phyloP scores from a whole-genome alignment of 1,140 invertebrate species.

The Mactra quadrangularis region DNA sequence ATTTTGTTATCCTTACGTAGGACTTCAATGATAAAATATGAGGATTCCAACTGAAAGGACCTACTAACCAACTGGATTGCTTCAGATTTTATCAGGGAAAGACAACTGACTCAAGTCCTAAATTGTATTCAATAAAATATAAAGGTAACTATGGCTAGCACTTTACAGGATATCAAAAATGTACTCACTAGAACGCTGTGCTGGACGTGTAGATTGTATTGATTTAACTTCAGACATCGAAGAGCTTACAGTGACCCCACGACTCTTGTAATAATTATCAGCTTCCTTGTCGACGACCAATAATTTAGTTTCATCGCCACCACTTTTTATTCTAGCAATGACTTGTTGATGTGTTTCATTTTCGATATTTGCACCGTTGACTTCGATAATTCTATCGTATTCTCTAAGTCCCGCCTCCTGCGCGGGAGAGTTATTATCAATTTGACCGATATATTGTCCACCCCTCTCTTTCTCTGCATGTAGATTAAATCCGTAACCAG shows the following conservation, averaged over 20 bases:
- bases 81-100: too few species aligned
- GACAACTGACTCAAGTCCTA: too few species aligned
- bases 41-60: too few species aligned
- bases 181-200: slow-evolving; percentile 1
- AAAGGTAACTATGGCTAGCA: too few species aligned
- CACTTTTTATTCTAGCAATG: slow-evolving; percentile 87
- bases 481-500: slow-evolving; percentile 99
- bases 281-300: slow-evolving; percentile 94
- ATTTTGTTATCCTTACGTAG: too few species aligned
- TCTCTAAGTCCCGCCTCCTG: slow-evolving; percentile 94
- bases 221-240: slow-evolving; percentile 85
- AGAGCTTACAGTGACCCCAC: slow-evolving; percentile 87
- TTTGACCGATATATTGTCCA: slow-evolving; percentile 98
- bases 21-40: too few species aligned
- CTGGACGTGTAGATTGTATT: slow-evolving; percentile 12
- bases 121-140: too few species aligned
- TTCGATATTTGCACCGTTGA: slow-evolving; percentile 88
- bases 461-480: slow-evolving; percentile 97
- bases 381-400: slow-evolving; percentile 94
- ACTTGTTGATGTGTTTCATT: slow-evolving; percentile 96
- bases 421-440: slow-evolving; percentile 96
- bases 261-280: slow-evolving; percentile 89
- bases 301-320: slow-evolving; percentile 93
- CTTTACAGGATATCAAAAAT: too few species aligned
- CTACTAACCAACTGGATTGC: too few species aligned